Conservation (phyloP, 2,113 vertebrate genomes). For the Archilochus colubris region DNA sequence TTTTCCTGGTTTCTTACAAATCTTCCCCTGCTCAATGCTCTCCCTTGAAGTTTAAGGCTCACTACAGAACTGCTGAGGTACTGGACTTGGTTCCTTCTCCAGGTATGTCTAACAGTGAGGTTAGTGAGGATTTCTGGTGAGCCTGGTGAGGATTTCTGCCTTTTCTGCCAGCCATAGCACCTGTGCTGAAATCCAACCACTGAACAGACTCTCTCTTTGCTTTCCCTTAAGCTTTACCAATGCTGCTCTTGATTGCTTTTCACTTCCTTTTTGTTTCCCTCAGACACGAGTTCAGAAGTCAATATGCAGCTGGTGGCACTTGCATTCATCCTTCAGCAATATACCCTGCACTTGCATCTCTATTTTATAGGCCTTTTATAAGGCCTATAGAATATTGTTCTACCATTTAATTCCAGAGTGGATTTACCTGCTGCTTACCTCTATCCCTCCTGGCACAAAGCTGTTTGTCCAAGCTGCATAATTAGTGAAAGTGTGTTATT, state of each 20-base stretch:
- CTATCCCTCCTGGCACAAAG: not conserved
- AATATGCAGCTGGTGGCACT: not conserved
- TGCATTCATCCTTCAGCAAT: not conserved
- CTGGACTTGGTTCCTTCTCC: not conserved
- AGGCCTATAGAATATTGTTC: not conserved
- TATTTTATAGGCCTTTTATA: not conserved
- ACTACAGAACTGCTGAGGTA: not conserved
- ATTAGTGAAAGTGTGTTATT: not conserved
- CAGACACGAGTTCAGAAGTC: not conserved
- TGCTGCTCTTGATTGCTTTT: not conserved
- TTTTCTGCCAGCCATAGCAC: not conserved
- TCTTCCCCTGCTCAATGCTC: not conserved
- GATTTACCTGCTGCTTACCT: not conserved
- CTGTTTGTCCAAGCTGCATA: not conserved
- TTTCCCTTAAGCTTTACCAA: not conserved
- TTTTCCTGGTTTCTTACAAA: not conserved
- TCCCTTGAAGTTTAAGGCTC: fast-evolving
- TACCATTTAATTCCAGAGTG: not conserved
- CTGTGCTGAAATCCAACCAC: not conserved
- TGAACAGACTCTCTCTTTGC: not conserved
- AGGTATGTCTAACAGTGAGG: no score
- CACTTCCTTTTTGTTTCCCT: not conserved
- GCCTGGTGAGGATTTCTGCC: not conserved
- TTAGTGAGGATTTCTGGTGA: no score
- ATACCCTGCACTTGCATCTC: not conserved